Conservation (phyloP, 2,113 vertebrate species). For the Puffinus mauretanicus region DNA sequence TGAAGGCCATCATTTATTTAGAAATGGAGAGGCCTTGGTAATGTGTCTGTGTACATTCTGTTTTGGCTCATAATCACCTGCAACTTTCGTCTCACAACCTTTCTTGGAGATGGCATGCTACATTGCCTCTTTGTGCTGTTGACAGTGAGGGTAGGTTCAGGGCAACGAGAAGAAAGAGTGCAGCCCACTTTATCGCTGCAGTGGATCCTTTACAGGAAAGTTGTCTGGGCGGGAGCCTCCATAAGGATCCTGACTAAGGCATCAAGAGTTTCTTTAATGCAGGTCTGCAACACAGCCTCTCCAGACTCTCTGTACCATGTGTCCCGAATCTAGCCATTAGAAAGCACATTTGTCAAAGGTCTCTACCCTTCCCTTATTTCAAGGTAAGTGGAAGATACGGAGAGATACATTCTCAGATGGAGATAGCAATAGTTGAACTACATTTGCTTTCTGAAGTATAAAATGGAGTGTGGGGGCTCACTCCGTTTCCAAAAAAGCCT, state of each 20-base stretch:
- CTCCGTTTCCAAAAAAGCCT: not conserved
- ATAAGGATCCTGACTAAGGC: not conserved
- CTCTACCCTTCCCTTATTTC: not conserved
- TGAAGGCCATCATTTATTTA: not conserved
- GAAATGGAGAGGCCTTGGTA: not conserved
- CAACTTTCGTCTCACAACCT: not conserved
- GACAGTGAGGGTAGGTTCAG: too few relatives aligned
- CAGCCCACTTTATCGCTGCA: rapidly evolving
- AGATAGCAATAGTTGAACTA: not conserved
- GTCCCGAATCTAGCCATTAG: not conserved
- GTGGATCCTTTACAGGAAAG: not conserved
- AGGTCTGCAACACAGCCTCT: not conserved
- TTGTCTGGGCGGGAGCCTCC: not conserved
- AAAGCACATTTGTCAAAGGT: not conserved
- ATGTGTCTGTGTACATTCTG: not conserved
- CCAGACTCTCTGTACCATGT: not conserved
- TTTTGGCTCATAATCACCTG: not conserved
- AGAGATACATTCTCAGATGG: not conserved
- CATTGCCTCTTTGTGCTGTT: not conserved
- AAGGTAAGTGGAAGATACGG: not conserved
- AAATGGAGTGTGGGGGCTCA: not conserved
- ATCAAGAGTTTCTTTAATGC: not conserved
- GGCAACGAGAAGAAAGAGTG: rapidly evolving
- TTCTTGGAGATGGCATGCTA: not conserved
- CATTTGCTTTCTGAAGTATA: not conserved